A percentile compares a stretch with the other conserved stretches of the same genome.
Evolutionary conservation across 2,113 vertebrate species (phyloP).

Genomic region (Lutjanus erythropterus): DNA sequence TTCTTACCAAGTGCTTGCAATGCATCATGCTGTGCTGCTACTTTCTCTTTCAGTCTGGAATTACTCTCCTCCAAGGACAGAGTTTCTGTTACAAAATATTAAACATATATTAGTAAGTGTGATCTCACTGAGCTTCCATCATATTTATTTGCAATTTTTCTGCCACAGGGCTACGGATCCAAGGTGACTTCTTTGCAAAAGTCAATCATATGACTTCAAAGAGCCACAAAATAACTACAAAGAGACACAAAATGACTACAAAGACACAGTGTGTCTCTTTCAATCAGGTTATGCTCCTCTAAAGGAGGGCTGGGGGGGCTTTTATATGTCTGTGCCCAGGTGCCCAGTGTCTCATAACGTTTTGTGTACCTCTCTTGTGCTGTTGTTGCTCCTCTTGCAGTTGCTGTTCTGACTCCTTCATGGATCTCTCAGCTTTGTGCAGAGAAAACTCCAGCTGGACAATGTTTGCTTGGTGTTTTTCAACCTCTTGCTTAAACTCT

Average conservation of each 20-base stretch:
- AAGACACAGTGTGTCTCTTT: too few relatives aligned
- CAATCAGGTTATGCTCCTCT: too few relatives aligned
- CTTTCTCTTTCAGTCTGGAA: conserved; percentile 80
- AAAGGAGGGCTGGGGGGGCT: too few relatives aligned
- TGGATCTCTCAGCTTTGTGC: conserved; percentile 69
- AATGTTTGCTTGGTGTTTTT: conserved; percentile 69
- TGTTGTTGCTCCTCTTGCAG: conserved; percentile 82
- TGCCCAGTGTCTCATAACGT: too few relatives aligned
- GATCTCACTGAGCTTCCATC: neutral
- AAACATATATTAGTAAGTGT: neutral
- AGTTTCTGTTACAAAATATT: conserved; percentile 71
- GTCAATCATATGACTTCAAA: too few relatives aligned
- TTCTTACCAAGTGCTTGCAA: conserved; percentile 86
- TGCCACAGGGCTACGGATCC: too few relatives aligned
- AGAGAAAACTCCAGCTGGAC: conserved; percentile 81
- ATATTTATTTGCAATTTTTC: neutral
- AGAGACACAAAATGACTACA: too few relatives aligned
- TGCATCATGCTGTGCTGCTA: conserved; percentile 78
- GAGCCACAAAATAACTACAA: too few relatives aligned
- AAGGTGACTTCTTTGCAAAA: too few relatives aligned
- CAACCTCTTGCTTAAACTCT: conserved; percentile 77
- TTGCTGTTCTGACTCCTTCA: conserved; percentile 69
- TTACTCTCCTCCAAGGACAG: conserved; percentile 81
- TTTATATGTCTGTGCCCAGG: too few relatives aligned
- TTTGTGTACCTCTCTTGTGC: conserved; percentile 86